These are phyloP conservation scores for Hecatera dysodea DNA, from an alignment of 2,888 invertebrate species.

Conservation along the genomic window DNA sequence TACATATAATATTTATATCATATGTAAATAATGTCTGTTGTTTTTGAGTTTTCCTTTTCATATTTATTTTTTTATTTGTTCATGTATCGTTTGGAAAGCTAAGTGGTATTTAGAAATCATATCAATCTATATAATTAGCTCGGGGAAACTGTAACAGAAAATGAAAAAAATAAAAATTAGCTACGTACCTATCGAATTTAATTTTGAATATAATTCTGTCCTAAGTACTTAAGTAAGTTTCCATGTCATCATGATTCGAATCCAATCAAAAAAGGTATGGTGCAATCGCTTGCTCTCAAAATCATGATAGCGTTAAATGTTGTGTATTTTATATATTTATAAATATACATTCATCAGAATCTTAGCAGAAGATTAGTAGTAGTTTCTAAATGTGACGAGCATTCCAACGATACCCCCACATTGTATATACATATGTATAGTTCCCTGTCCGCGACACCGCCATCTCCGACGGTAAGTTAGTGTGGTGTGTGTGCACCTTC, in stretches of 20 bases:
- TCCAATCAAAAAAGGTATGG: background rate
- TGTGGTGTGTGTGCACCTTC: constrained; percentile 76
- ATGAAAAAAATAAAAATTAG: too few relatives aligned
- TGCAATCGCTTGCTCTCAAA: too few relatives aligned
- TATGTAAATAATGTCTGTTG: constrained; percentile 71
- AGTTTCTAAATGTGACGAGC: constrained; percentile 18
- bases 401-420: constrained; percentile 13
- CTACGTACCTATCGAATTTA: too few relatives aligned
- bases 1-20: constrained; percentile 63
- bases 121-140: background rate
- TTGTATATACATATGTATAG: constrained; percentile 65
- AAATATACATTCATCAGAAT: background rate
- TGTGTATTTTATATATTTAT: too few relatives aligned
- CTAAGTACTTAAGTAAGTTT: too few relatives aligned
- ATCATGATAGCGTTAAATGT: too few relatives aligned
- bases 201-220: too few relatives aligned
- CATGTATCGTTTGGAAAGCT: constrained; percentile 46
- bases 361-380: background rate
- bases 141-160: too few relatives aligned
- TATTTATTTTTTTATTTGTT: constrained; percentile 55
- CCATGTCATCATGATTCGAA: too few relatives aligned
- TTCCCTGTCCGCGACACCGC: constrained; percentile 58
- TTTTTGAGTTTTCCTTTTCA: constrained; percentile 54
- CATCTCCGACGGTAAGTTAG: constrained; percentile 82
- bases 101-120: constrained; percentile 12